Evolutionary conservation across 2,113 vertebrate genomes (phyloP).

Genomic region (Thamnaconus septentrionalis): DNA sequence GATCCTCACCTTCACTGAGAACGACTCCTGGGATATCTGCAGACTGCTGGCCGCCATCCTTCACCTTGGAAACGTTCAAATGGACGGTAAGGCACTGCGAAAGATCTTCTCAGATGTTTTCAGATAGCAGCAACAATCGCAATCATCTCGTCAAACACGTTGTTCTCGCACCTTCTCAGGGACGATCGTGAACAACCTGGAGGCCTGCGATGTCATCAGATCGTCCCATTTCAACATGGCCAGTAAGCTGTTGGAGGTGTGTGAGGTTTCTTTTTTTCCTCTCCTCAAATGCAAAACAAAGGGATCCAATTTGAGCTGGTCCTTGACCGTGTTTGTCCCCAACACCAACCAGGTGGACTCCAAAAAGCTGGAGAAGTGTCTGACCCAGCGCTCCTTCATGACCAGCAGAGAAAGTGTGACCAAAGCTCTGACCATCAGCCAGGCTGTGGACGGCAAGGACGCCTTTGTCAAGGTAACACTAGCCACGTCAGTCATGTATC

Average conservation of each 20-base stretch:
- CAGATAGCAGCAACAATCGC: neutral
- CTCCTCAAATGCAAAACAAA: neutral
- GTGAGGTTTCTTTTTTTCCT: neutral
- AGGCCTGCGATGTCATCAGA: slow-evolving; percentile 80
- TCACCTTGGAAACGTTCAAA: slow-evolving; percentile 89
- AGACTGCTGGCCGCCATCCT: slow-evolving; percentile 91
- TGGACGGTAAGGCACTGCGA: slow-evolving; percentile 74
- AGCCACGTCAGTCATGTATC: neutral
- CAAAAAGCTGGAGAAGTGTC: slow-evolving; percentile 77
- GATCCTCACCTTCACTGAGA: slow-evolving; percentile 91
- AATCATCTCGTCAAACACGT: neutral
- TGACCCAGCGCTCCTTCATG: slow-evolving; percentile 85
- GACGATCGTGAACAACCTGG: slow-evolving; percentile 83
- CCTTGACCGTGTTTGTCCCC: slow-evolving; percentile 7
- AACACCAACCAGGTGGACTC: slow-evolving; percentile 79
- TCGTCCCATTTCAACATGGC: slow-evolving; percentile 79
- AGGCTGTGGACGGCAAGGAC: slow-evolving; percentile 87
- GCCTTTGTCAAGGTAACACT: slow-evolving; percentile 89
- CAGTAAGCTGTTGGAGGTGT: slow-evolving; percentile 86
- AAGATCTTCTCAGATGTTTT: neutral
- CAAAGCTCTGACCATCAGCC: slow-evolving; percentile 79
- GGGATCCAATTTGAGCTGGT: neutral
- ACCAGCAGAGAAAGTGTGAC: slow-evolving; percentile 86
- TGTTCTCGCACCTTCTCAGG: slow-evolving; percentile 69
- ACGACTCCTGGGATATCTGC: slow-evolving; percentile 88